These are phyloP conservation scores for Recurvirostra avosetta DNA, from an alignment of 2,113 vertebrate species.

Conservation along the genomic window DNA sequence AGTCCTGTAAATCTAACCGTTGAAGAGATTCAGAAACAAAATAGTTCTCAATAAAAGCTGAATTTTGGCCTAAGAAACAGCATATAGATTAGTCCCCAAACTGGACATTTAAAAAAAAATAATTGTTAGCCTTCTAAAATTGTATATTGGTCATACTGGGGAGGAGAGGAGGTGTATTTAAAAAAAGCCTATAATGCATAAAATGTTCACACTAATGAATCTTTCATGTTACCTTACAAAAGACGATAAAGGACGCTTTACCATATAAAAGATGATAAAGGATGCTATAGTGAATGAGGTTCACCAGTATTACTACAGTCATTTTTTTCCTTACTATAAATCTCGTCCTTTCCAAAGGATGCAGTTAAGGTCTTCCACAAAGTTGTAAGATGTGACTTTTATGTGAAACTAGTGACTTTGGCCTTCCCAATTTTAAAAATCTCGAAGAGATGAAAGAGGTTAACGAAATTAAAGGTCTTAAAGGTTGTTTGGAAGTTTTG, in stretches of 20 bases:
- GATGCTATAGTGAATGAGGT: background rate
- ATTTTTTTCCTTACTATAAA: background rate
- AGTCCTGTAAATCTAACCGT: background rate
- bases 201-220: background rate
- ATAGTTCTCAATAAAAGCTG: background rate
- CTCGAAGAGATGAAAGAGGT: background rate
- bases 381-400: background rate
- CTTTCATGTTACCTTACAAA: background rate
- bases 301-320: rapidly evolving
- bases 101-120: background rate
- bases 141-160: background rate
- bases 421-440: background rate
- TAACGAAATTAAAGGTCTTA: background rate
- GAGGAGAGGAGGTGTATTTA: rapidly evolving
- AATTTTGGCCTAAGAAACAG: background rate
- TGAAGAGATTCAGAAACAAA: background rate
- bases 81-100: background rate
- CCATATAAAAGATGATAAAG: background rate
- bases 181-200: background rate
- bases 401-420: background rate
- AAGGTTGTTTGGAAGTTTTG: background rate
- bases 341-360: background rate
- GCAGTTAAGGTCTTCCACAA: background rate
- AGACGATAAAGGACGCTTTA: background rate
- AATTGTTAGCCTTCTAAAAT: background rate